A percentile compares a stretch with the other conserved stretches of the same genome.
Conservation (phyloP, 2,113 vertebrate species). For the Fulica atra region DNA sequence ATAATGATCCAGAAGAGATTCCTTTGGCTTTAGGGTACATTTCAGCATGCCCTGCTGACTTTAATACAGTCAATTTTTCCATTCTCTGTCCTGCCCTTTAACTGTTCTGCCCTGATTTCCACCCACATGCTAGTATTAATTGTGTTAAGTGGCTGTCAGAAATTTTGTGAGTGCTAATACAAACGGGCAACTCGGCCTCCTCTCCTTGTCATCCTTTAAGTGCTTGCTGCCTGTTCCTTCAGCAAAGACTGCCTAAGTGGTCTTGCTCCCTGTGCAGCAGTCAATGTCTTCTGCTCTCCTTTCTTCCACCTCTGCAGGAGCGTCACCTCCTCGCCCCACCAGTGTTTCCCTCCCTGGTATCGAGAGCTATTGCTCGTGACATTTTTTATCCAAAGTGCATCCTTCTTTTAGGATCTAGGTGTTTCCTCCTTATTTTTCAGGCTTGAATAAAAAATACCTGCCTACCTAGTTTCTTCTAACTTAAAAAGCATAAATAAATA, state of each 20-base stretch:
- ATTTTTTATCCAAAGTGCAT: background rate
- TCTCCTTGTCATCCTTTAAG: background rate
- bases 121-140: background rate
- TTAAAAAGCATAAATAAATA: background rate
- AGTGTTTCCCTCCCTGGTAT: no score
- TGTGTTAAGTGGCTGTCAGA: background rate
- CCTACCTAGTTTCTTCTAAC: background rate
- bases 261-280: background rate
- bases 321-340: background rate
- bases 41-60: background rate
- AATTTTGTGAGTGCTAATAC: background rate
- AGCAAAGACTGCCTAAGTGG: background rate
- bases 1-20: background rate
- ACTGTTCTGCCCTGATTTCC: background rate
- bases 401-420: background rate
- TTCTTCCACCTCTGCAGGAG: no score
- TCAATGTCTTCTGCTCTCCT: background rate
- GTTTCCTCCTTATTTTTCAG: background rate
- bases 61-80: background rate
- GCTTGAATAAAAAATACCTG: background rate
- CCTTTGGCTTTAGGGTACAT: background rate
- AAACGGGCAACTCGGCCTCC: background rate
- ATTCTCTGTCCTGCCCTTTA: background rate
- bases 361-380: accelerated
- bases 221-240: background rate